A percentile compares a stretch with the other conserved stretches of the same genome.
Conservation (phyloP, 2,888 invertebrate genomes). For the Heliconius charithonia region DNA sequence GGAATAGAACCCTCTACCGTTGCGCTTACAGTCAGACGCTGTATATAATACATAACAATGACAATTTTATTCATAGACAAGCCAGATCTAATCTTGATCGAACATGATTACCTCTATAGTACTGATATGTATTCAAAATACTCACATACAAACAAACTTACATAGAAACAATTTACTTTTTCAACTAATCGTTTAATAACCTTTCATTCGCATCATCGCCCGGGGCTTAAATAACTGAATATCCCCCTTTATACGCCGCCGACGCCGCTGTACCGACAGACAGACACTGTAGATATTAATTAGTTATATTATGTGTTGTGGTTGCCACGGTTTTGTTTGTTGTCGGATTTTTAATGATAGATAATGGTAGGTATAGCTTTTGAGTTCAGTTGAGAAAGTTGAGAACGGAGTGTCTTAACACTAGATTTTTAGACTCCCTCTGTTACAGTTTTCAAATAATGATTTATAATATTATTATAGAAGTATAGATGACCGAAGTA, state of each 20-base stretch:
- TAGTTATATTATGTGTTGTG: slow-evolving; percentile 37
- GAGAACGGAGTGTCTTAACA: too few relatives aligned
- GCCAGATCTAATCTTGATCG: neutral
- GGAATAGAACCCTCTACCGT: neutral
- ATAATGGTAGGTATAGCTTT: neutral
- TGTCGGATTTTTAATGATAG: neutral
- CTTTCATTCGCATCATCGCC: slow-evolving; percentile 43
- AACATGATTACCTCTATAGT: neutral
- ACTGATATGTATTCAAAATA: neutral
- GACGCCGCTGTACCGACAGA: slow-evolving; percentile 33
- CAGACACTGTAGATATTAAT: slow-evolving; percentile 34
- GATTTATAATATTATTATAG: too few relatives aligned
- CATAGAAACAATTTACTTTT: slow-evolving; percentile 39
- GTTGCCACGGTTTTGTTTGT: neutral
- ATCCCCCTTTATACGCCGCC: slow-evolving; percentile 36
- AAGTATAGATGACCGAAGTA: too few relatives aligned
- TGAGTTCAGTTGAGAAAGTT: too few relatives aligned
- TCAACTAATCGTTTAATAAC: slow-evolving; percentile 48
- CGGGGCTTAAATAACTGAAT: slow-evolving; percentile 23
- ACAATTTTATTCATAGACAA: neutral
- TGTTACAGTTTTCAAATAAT: too few relatives aligned
- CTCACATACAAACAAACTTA: neutral
- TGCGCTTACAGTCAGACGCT: neutral
- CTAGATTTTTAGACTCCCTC: too few relatives aligned
- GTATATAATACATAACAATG: too few relatives aligned